These are phyloP conservation scores for Capromys pilorides DNA, from an alignment of 2,797 vertebrate species.

Conservation along the genomic window DNA sequence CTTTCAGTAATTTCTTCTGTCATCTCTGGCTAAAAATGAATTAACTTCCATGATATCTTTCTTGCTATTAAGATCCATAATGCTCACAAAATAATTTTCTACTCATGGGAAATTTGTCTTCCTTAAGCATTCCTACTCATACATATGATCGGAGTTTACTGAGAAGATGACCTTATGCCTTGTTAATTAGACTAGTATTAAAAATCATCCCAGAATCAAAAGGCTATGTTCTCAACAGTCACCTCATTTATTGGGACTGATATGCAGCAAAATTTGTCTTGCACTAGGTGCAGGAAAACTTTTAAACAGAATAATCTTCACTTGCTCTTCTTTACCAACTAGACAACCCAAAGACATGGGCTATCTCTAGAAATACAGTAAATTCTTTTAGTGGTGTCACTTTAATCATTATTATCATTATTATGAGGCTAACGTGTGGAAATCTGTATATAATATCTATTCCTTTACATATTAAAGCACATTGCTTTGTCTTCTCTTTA, in stretches of 20 bases:
- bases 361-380: slow-evolving; percentile 47
- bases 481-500: slow-evolving; percentile 39
- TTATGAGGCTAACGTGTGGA: background rate
- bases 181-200: slow-evolving; percentile 4
- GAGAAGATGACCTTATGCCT: background rate
- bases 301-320: background rate
- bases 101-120: background rate
- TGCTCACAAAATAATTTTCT: slow-evolving; percentile 39
- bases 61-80: background rate
- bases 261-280: background rate
- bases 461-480: background rate
- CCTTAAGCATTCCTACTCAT: slow-evolving; percentile 24
- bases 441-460: background rate
- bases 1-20: slow-evolving; percentile 48
- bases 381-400: background rate
- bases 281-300: background rate
- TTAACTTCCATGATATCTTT: slow-evolving; percentile 38
- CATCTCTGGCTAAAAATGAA: slow-evolving; percentile 25
- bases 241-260: background rate
- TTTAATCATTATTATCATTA: background rate
- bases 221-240: background rate
- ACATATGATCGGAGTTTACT: slow-evolving; percentile 8
- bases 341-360: no score
- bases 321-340: background rate
- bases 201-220: slow-evolving; percentile 7